Percentiles rank a stretch among this genome's conserved stretches.
Evolutionary conservation across 2,113 vertebrate genomes (phyloP).

Genomic region (Camelus bactrianus): DNA sequence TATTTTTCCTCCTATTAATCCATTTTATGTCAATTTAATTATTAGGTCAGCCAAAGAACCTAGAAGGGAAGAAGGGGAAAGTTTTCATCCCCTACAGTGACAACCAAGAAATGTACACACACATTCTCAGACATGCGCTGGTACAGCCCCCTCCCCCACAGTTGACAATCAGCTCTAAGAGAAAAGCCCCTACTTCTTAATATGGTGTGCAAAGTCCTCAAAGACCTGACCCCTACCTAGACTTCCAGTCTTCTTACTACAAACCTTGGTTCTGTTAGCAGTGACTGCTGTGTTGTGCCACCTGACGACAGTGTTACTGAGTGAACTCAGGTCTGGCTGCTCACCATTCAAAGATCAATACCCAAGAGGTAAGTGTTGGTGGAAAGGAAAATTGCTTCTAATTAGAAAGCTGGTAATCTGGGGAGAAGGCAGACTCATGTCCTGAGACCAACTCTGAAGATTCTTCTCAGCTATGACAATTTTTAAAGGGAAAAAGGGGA

Average conservation of each 20-base stretch:
- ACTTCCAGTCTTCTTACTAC: accelerated
- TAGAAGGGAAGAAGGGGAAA: neutral
- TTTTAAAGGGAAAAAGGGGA: no score
- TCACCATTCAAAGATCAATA: no score
- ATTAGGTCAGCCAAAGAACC: neutral
- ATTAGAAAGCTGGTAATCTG: no score
- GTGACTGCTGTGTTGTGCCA: no score
- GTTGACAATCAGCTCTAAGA: neutral
- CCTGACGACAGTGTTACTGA: neutral
- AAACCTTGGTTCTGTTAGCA: neutral
- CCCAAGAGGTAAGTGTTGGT: no score
- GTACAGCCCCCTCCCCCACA: neutral
- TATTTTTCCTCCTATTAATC: neutral
- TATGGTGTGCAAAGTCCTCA: neutral
- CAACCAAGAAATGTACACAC: neutral
- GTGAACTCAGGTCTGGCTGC: no score
- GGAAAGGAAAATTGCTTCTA: no score
- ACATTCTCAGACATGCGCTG: neutral
- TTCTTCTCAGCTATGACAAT: no score
- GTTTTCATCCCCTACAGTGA: neutral
- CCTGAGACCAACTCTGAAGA: no score
- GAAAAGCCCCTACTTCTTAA: neutral
- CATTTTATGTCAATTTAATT: neutral
- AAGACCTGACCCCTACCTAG: neutral
- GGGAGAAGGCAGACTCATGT: no score